These are phyloP conservation scores for Panurus biarmicus DNA, from an alignment of 2,113 vertebrate species.

Conservation along the genomic window DNA sequence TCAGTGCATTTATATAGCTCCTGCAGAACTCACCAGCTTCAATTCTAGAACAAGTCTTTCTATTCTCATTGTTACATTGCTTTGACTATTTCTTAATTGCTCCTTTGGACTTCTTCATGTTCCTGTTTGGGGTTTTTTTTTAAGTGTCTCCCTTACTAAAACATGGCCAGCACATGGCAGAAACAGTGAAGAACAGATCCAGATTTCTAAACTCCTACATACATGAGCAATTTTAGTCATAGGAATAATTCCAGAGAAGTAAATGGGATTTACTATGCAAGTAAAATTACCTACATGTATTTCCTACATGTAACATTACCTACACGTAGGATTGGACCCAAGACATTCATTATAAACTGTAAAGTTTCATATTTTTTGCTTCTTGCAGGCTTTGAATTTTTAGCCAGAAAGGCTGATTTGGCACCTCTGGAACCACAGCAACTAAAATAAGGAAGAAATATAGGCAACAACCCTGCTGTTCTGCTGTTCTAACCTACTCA, in stretches of 20 bases:
- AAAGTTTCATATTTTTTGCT: not conserved
- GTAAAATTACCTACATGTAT: not conserved
- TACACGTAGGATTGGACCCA: not conserved
- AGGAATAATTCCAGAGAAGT: not conserved
- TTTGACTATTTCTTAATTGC: slow-evolving; percentile 31
- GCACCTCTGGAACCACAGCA: not conserved
- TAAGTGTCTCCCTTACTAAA: slow-evolving; percentile 2
- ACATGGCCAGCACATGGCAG: slow-evolving; percentile 16
- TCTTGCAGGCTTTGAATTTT: not conserved
- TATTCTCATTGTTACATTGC: slow-evolving; percentile 3
- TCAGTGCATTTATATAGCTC: slow-evolving; percentile 38
- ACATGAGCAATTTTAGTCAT: not conserved
- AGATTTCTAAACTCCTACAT: not conserved
- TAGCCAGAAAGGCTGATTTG: not conserved
- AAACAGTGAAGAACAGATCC: not conserved
- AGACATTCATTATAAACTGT: not conserved
- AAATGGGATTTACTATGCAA: not conserved
- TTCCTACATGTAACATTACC: slow-evolving; percentile 7
- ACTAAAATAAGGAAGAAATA: not conserved
- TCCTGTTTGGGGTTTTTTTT: not conserved
- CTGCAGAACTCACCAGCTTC: slow-evolving; percentile 48
- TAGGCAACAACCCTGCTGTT: not conserved
- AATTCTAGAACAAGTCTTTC: slow-evolving; percentile 38
- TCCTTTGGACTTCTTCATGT: not conserved
- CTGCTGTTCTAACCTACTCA: not conserved